Evolutionary conservation across 2,113 vertebrate genomes (phyloP).

Genomic region (Chlorodrepanis virens): DNA sequence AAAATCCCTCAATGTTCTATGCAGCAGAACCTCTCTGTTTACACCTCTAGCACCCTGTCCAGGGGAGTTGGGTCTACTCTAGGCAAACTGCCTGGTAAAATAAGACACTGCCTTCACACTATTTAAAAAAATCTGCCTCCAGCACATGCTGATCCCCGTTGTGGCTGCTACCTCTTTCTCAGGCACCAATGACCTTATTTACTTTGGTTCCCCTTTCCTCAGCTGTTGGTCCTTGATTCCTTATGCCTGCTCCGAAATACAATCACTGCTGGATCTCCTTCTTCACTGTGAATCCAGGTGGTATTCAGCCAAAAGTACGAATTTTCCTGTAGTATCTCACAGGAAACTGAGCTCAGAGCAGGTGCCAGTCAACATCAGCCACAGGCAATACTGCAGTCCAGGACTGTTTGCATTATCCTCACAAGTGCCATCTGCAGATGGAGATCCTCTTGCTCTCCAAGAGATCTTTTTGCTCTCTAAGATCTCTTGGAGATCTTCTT

Average conservation of each 20-base stretch:
- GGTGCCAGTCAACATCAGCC: not conserved
- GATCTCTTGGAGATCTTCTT: not conserved
- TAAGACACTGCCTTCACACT: not conserved
- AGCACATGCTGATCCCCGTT: not conserved
- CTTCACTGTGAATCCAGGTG: not conserved
- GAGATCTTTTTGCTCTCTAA: not conserved
- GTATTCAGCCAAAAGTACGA: not conserved
- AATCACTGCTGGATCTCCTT: not conserved
- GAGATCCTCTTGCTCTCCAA: not conserved
- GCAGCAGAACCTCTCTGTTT: not conserved
- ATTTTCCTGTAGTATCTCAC: not conserved
- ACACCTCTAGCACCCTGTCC: not conserved
- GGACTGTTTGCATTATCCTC: not conserved
- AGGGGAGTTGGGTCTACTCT: not conserved
- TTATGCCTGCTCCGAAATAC: not conserved
- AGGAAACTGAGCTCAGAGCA: not conserved
- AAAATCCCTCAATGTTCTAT: not conserved
- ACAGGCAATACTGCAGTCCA: not conserved
- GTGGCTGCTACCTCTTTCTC: not conserved
- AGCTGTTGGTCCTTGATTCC: not conserved
- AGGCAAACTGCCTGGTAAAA: not conserved
- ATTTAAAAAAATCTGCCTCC: not conserved
- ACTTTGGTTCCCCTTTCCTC: not conserved
- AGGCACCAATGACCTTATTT: not conserved
- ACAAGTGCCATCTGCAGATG: not conserved